Base-by-base conservation (phyloP, 1,140 invertebrate genomes). In the Drosophila paulistorum region DNA sequence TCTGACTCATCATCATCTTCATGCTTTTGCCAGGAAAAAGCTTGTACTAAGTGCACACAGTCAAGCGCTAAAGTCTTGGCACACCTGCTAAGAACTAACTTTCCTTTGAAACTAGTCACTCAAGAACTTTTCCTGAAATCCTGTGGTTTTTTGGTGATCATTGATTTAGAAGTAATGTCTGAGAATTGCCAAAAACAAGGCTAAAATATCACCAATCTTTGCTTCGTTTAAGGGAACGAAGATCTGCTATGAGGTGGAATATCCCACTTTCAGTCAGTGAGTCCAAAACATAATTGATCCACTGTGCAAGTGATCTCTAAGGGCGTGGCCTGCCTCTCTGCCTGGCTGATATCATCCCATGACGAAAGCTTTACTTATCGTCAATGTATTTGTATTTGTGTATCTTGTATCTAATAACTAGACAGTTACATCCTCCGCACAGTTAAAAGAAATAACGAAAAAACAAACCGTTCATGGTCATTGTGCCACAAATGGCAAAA, bases 401-500 rank as follows among this genome's bases (percentile, higher is more conserved):
- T 74, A 79, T 86, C 79, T 79, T 41, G 33, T 68, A 48, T 75
- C 76, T 76, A 71, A 71, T 37, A 35, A 73, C 64, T 77, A 41
- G 74, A 80, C 79, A 80, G 83, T 87, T 87, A 87, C 83, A 87
- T 87, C 83, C 83, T 87, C 83, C 77, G 84, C 83, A 67, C 45
- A 66, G 74, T 57, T 66, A 30, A 48, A 39, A 64, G 63, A 39
- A 9, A 23, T 30, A 51, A 51, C 45, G 17, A 3, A 48, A 48
- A 48, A 48, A 58, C 61, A 69, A 30, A 65, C 83, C 69, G 84
- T 83, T 89, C 83, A 87, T 87, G 83, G 83, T 87, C 83, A 87
- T 87, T 89, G 83, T 87, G 84, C 83, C 83, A 87, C 79, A 89
- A 87, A 87, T 89, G 83, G 83, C 84, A 87, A 78, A 5, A 77